Evolutionary conservation across 2,797 vertebrate species (phyloP), one percentile per base, ranked within the genome.

Genomic region (Margarornis squamiger): DNA sequence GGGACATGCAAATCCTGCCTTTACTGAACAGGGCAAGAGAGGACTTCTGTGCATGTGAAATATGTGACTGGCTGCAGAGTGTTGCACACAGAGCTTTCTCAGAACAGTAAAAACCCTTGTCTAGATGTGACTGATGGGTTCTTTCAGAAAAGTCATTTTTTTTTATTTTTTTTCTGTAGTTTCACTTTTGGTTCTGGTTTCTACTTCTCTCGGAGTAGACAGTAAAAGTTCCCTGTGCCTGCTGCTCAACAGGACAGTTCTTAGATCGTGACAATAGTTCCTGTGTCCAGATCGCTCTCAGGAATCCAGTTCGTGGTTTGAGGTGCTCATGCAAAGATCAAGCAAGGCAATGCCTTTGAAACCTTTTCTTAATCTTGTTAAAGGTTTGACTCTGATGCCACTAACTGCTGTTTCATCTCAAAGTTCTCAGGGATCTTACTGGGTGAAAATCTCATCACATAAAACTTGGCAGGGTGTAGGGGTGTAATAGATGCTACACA

Each of bases 121-220:
- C 36, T 70, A 21, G 22, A 38, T 86, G 26, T 14, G 16, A 41
- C 39, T 18, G 13, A 81, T 0, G 0, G 9, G 1, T 34, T 80
- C 29, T 68, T 74, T 46, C 29, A 16, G 3, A 52, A 51, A 72
- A 93, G 43, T 49, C 1, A 3, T 24, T 18, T 2, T 14, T 16
- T 4, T 22, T 19, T 38, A 27, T 39, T 49, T 19, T 54, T 55
- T 38, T 13, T 0, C 0, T n/a, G 15, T 58, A 58, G 76, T 88
- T 96, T 93, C 92, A 55, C 58, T 96, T 96, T 88, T 86, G 43
- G 52, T 93, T 96, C 94, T 66, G 5, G 14, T 93, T 92, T 93
- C 43, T 90, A 34, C 45, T 63, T 78, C 32, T 75, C n/a, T 78
- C 6, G 0, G 20, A 51, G 32, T 43, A 62, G 57, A 58, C 54